Evolutionary conservation across 2,113 vertebrate species (phyloP), one percentile per base, ranked within the genome.

Genomic region (Gymnarchus niloticus): DNA sequence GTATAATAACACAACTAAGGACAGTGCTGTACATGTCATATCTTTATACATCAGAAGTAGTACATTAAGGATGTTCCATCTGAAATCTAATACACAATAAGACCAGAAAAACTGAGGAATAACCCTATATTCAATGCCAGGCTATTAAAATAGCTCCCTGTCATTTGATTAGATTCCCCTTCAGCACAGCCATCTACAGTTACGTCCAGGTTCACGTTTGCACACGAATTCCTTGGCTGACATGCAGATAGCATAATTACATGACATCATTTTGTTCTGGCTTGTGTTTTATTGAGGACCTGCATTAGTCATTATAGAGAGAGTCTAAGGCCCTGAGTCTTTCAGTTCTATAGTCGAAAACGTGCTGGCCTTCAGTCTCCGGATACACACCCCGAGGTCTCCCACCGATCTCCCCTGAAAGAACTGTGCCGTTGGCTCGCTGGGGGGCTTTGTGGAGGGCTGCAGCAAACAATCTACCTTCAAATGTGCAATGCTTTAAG

Each of bases 361-460:
- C 80, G 46, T 86, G 77, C 3, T 10, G 85, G 9, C 56, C 46
- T 33, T 49, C 44, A 10, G n/a, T 37, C 23, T 19, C 37, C n/a
- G 21, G 23, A 33, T 25, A 65, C 56, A n/a, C 6, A 52, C 83
- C 83, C 41, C 7, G 19, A 14, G 25, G 25, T 28, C 51, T 46
- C 7, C 73, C 51, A 56, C 84, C 51, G 83, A 65, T 56, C 83
- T 83, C 52, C 28, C n/a, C 37, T n/a, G 19, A 80, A 77, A 56
- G 52, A 41, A 25, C 23, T 33, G 14, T n/a, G 28, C 25, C 25
- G 3, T 25, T 44, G 77, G 78, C 44, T 81, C 85, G 33, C 23
- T 8, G 10, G 25, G 76, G 48, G n/a, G 21, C 1, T 44, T 21
- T 54, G 37, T 51, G 49, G n/a, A 81, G 28, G 28, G 84, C 48